A percentile compares a stretch with the other conserved stretches of the same genome.
phyloP scores from a whole-genome alignment of 2,113 vertebrate species.

The Antidorcas marsupialis region DNA sequence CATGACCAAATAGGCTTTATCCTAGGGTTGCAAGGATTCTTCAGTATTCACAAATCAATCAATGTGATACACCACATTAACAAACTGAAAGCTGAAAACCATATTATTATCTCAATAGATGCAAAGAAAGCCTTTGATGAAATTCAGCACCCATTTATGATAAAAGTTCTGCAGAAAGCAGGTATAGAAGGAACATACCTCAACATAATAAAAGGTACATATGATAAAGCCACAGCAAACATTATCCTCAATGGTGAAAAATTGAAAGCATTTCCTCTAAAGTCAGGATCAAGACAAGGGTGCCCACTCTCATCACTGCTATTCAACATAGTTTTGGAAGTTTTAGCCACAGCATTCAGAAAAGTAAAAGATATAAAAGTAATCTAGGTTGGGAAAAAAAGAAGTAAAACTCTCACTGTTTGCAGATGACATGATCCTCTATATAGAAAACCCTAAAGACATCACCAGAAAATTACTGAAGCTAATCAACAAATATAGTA shows the following conservation, averaged over 20 bases:
- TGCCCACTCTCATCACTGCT: not conserved
- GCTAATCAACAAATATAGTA: not conserved
- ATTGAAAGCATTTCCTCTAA: not conserved
- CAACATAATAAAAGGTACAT: not conserved
- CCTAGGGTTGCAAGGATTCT: not conserved
- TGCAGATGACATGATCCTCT: not conserved
- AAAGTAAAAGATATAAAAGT: not conserved
- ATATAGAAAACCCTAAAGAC: not conserved
- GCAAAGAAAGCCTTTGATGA: not conserved
- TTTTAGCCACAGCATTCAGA: not conserved
- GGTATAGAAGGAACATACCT: not conserved
- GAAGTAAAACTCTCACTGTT: not conserved
- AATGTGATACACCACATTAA: not conserved
- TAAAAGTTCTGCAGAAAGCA: not conserved
- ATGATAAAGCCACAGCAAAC: not conserved
- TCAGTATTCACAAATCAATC: not conserved
- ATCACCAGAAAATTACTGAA: not conserved
- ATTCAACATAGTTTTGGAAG: not conserved
- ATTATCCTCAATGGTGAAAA: not conserved
- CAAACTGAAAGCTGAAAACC: not conserved
- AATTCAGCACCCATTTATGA: not conserved
- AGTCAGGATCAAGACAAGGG: not conserved
- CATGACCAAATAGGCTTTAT: not conserved
- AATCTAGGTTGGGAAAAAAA: not conserved
- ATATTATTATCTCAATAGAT: not conserved